Conservation (phyloP, 2,888 invertebrate species). For the Conchocele bisecta region DNA sequence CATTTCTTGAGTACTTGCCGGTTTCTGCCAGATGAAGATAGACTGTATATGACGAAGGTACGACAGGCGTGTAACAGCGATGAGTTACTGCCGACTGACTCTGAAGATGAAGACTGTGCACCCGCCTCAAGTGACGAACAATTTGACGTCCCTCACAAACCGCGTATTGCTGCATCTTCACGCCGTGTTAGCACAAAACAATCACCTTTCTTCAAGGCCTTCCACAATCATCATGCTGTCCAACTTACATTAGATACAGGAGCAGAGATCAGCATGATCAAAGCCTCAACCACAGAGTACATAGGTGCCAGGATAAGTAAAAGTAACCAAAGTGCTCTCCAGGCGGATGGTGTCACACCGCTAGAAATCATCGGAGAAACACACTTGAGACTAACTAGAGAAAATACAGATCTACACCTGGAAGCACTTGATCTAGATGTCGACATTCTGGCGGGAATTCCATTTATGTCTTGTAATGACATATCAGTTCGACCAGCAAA, state of each 20-base stretch:
- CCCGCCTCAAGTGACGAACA: not conserved
- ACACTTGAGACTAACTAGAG: not conserved
- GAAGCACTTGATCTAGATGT: not conserved
- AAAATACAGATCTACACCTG: not conserved
- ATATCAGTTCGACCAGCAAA: constrained; percentile 34
- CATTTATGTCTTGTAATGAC: constrained; percentile 50
- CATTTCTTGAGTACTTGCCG: constrained; percentile 55
- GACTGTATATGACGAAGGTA: constrained; percentile 37
- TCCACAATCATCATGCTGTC: constrained; percentile 36
- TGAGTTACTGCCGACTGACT: too few relatives aligned
- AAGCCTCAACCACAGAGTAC: constrained; percentile 8
- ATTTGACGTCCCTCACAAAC: not conserved
- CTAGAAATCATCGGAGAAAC: constrained; percentile 44
- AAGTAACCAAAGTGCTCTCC: constrained; percentile 36
- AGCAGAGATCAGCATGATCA: constrained; percentile 38
- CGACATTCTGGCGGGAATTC: constrained; percentile 34
- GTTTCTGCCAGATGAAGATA: constrained; percentile 52
- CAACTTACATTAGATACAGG: constrained; percentile 43
- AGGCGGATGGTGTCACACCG: constrained; percentile 54
- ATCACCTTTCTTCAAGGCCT: constrained; percentile 26
- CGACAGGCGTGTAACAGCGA: constrained; percentile 13
- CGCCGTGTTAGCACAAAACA: constrained; percentile 19
- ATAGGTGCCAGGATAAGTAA: constrained; percentile 26
- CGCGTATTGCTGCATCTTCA: not conserved
- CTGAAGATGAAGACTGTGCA: not conserved